Base-by-base conservation (phyloP, 2,888 invertebrate genomes). In the Apamea epomidion region DNA sequence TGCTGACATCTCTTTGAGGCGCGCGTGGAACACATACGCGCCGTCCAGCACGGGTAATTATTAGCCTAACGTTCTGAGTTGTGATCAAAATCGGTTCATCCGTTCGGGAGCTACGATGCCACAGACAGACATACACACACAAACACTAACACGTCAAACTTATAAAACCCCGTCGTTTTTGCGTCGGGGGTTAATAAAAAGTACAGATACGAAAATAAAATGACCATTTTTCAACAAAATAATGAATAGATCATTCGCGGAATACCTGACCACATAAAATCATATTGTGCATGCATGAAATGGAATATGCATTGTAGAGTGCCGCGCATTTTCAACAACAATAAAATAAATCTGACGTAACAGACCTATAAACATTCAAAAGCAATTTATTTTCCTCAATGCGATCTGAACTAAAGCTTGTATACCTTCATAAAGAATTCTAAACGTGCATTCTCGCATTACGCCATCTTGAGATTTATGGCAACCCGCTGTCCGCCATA, bases 401-500 rank as follows among this genome's bases (percentile, higher is more conserved):
- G 91, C 91, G 92, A 92, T 90, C 85, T 85, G 77, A 91, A 92
- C 92, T 91, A 91, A 94, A 93, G 92, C 91, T 91, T 90, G 91
- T 89, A 92, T 92, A 94, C 96, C 95, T 95, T 96, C 94, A 95
- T 96, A 95, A 95, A 94, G 94, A 94, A 97, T 96, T 96, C 96
- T 93, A 91, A 90, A 91, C 94, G 93, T 94, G 95, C 94, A 93
- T 95, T 94, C 94, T 93, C 95, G 94, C 92, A 95, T 96, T 96
- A 96, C 95, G 93, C 93, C 95, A 95, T 96, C 95, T 96, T 94
- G 93, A 96, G 96, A 97, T 97, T 97, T 96, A 96, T 95, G 90
- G 94, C 93, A 93, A 93, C 93, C 96, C 95, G 92, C 94, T 95
- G 95, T 95, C 96, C 93, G 94, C 96, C 95, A 95, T 96, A 95